A percentile compares a stretch with the other conserved stretches of the same genome.
These are phyloP conservation scores for Fregetta grallaria DNA, from an alignment of 2,113 vertebrate species.

Conservation along the genomic window DNA sequence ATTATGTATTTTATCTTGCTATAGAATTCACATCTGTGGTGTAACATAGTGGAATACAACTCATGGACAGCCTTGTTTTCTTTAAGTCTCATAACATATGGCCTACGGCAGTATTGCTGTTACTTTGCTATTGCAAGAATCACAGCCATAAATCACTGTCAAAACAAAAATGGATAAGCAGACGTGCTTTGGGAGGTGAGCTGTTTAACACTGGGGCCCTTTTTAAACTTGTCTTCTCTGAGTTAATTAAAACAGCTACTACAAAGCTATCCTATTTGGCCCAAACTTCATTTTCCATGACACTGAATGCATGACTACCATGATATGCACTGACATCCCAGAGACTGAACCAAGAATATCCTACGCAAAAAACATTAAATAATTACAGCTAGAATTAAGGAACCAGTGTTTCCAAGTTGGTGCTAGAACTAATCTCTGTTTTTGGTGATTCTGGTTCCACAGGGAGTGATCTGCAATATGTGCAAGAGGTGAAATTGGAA, in stretches of 20 bases:
- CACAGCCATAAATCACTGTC: neutral
- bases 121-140: neutral
- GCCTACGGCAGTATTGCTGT: neutral
- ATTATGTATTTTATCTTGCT: neutral
- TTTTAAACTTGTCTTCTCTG: neutral
- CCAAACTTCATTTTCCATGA: neutral
- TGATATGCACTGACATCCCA: neutral
- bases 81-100: neutral
- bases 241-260: neutral
- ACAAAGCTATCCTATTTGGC: neutral
- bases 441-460: neutral
- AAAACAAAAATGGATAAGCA: neutral
- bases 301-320: neutral
- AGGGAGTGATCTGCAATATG: neutral
- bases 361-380: neutral
- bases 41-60: neutral
- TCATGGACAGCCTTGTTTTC: neutral
- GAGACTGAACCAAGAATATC: neutral
- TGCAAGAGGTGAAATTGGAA: neutral
- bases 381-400: neutral
- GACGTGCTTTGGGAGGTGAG: neutral
- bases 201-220: neutral
- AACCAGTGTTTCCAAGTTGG: neutral
- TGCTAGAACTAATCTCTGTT: neutral
- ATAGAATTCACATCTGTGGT: neutral